These are phyloP conservation scores for Cheilosia grossa DNA, from an alignment of 2,888 invertebrate genomes.

Conservation along the genomic window DNA sequence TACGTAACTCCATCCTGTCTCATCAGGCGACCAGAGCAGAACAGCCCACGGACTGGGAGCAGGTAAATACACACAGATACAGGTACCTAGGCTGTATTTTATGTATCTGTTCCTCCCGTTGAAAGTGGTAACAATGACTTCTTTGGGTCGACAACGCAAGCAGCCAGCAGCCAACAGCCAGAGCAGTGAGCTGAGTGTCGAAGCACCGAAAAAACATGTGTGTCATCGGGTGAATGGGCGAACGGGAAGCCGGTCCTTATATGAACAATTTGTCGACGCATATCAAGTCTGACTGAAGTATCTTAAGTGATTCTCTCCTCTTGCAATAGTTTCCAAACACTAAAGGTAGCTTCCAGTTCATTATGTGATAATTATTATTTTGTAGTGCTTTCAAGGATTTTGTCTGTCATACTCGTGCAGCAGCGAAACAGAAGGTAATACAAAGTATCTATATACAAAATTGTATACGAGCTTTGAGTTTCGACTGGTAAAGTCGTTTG, in stretches of 20 bases:
- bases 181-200: conserved; percentile 2
- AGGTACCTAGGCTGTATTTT: conserved; percentile 42
- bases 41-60: conserved; percentile 39
- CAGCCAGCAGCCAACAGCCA: conserved; percentile 5
- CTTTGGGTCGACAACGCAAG: conserved; percentile 1
- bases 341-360: conserved; percentile 59
- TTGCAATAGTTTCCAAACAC: conserved; percentile 62
- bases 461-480: neutral
- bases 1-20: conserved; percentile 64
- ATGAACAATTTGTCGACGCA: conserved; percentile 69
- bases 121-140: conserved; percentile 65
- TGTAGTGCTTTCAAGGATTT: conserved; percentile 60
- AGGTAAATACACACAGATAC: conserved; percentile 51
- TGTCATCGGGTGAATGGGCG: conserved; percentile 62
- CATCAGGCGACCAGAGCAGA: conserved; percentile 24
- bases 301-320: conserved; percentile 66
- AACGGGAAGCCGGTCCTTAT: conserved; percentile 66
- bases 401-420: conserved; percentile 2
- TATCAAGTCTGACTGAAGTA: conserved; percentile 61
- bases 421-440: conserved; percentile 35
- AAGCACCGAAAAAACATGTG: conserved; percentile 46
- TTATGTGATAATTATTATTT: conserved; percentile 63
- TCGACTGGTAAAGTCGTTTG: no score
- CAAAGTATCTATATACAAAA: neutral
- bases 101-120: conserved; percentile 56